These are phyloP conservation scores for Ashinkailepas kermadecensis DNA, from an alignment of 2,888 invertebrate genomes.

Conservation along the genomic window DNA sequence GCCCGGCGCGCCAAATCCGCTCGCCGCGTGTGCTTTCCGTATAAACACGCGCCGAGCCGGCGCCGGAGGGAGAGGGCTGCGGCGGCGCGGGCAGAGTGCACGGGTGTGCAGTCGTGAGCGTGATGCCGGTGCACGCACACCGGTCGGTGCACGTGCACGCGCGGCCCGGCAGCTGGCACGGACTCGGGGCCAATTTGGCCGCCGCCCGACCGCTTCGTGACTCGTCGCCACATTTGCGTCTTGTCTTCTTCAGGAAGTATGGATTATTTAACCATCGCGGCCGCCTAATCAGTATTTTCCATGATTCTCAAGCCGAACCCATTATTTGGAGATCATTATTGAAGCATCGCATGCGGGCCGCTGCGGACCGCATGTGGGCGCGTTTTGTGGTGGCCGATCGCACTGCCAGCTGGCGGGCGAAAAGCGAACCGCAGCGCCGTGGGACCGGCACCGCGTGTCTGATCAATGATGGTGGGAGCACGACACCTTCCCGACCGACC, in stretches of 20 bases:
- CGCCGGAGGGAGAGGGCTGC: too few species aligned
- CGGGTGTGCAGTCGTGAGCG: neutral
- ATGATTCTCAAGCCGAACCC: constrained; percentile 1
- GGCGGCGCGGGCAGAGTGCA: neutral
- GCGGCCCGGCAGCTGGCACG: neutral
- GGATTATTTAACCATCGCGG: constrained; percentile 10
- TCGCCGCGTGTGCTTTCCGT: too few species aligned
- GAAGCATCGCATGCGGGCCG: constrained; percentile 11
- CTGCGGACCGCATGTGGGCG: neutral
- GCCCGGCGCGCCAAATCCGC: too few species aligned
- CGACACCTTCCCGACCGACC: too few species aligned
- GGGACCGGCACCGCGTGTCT: too few species aligned
- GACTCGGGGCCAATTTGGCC: neutral
- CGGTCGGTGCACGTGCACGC: too few species aligned
- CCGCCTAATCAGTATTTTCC: constrained; percentile 8
- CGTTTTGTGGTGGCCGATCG: neutral
- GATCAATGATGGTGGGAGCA: neutral
- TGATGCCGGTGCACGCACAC: neutral
- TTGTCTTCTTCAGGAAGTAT: neutral
- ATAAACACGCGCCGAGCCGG: too few species aligned
- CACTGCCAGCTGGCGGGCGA: neutral
- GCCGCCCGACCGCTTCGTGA: neutral
- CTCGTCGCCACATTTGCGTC: neutral
- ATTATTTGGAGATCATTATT: constrained; percentile 18
- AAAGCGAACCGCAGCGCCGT: neutral